Conservation (phyloP, 2,113 vertebrate species). For the Thalassarche chlororhynchos region DNA sequence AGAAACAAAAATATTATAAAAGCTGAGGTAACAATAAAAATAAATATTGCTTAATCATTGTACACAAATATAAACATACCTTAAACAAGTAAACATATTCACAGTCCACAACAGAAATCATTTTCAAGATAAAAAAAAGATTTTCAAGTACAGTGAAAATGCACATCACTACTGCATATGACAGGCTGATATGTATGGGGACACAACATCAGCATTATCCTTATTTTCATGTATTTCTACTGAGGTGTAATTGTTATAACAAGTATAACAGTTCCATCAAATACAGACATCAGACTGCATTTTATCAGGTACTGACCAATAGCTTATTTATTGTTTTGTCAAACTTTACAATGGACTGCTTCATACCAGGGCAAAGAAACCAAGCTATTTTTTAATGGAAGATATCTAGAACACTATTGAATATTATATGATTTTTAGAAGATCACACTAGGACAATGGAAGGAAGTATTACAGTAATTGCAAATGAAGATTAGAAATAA, state of each 20-base stretch:
- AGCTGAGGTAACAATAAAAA: neutral
- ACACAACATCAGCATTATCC: neutral
- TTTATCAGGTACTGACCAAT: neutral
- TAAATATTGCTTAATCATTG: neutral
- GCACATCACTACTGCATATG: neutral
- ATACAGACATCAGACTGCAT: neutral
- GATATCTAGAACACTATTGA: neutral
- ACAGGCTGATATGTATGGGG: accelerated
- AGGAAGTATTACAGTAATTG: neutral
- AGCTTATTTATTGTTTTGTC: neutral
- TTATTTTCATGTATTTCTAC: neutral
- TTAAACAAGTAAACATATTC: neutral
- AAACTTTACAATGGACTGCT: neutral
- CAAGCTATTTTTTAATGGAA: neutral
- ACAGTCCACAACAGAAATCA: neutral
- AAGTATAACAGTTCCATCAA: neutral
- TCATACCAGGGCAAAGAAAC: neutral
- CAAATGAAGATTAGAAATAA: neutral
- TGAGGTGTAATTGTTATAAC: neutral
- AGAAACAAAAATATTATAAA: conserved; percentile 34
- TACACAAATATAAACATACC: neutral
- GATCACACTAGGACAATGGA: neutral
- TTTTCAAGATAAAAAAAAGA: neutral
- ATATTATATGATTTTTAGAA: neutral
- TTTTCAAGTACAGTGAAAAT: neutral